These are phyloP conservation scores for Lophura swinhoii DNA, from an alignment of 2,797 vertebrate genomes.

Conservation along the genomic window DNA sequence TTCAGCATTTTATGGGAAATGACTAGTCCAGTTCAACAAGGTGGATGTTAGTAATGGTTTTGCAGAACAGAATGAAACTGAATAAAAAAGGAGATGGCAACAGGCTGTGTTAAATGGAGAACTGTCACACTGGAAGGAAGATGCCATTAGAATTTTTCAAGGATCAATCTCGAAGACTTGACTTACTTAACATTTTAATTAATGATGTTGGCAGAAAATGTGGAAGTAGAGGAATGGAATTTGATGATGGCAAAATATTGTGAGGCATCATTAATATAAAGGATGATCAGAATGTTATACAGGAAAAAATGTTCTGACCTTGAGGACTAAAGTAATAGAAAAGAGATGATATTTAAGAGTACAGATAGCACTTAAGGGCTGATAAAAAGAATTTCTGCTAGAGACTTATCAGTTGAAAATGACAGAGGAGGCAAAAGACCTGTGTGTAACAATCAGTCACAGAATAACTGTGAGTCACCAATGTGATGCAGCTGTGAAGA, in stretches of 20 bases:
- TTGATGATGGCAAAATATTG: conserved; percentile 46
- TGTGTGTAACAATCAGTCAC: conserved; percentile 25
- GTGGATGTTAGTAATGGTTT: background rate
- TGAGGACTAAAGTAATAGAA: conserved; percentile 48
- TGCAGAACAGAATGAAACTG: background rate
- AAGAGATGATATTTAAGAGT: conserved; percentile 51
- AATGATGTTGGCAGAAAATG: conserved; percentile 36
- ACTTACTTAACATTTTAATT: conserved; percentile 54
- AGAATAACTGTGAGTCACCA: background rate
- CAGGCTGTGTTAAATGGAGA: conserved; percentile 4
- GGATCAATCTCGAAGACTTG: conserved; percentile 15
- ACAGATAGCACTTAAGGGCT: conserved; percentile 8
- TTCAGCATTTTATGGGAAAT: background rate
- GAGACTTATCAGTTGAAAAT: conserved; percentile 34
- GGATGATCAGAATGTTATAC: conserved; percentile 14
- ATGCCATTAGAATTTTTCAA: conserved; percentile 40
- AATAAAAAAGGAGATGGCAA: conserved; percentile 12
- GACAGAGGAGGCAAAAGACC: conserved; percentile 53
- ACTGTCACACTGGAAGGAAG: conserved; percentile 1
- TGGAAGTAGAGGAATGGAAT: conserved; percentile 28
- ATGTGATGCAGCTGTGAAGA: conserved; percentile 30
- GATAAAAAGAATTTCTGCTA: conserved; percentile 48
- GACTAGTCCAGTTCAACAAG: background rate
- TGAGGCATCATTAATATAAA: conserved; percentile 35
- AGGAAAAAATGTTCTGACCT: conserved; percentile 42